Base-by-base conservation (phyloP, 53 echinoderm and acorn worm genomes). In the Astropecten irregularis region DNA sequence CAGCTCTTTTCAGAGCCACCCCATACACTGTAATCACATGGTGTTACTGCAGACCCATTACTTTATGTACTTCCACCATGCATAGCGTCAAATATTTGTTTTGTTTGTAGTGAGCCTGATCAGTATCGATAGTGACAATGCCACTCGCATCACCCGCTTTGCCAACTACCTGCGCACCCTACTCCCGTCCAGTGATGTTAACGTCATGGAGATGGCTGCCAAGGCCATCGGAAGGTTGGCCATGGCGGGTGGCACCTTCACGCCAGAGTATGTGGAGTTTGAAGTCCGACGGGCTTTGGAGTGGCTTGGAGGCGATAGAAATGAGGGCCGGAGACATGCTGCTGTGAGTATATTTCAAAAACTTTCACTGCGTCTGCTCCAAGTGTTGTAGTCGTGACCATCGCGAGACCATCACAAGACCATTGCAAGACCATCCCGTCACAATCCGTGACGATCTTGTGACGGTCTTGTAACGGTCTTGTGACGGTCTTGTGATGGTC, bases 201-300 rank as follows among this genome's bases (percentile, higher is more conserved):
- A 83, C 11, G 96, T 95, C 82, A 95, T 95, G 96, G 96, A 95
- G 82, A 95, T 95, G 96, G 92, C 96, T 0, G 91, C 96, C 19
- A 95, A 93, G 69, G 96, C 96, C 54, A 93, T 93, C 16, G 96
- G 96, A 1, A 56, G 86, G 74, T 84, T 95, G 54, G 96, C 96
- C 15, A 66, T 95, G 79, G 93, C 96, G 1, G 96, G 96, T n/a
- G 96, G 96, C 0, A 95, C 96, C 18, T 95, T 95, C 54, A 95
- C 96, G 0, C 92, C 96, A 9, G 96, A 95, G 82, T 95, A 95
- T 64, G 96, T 95, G 46, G 96, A 95, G 86, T 95, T 95, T 93
- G 96, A 95, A 67, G 96, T 95, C 40, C 85, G 93, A 21, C 66
- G 96, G 56, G 96, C 96, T 23, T 70, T 95, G 84, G 96, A 95